These are phyloP conservation scores for Melanostoma mellinum DNA, from an alignment of 2,888 invertebrate genomes.

Conservation along the genomic window DNA sequence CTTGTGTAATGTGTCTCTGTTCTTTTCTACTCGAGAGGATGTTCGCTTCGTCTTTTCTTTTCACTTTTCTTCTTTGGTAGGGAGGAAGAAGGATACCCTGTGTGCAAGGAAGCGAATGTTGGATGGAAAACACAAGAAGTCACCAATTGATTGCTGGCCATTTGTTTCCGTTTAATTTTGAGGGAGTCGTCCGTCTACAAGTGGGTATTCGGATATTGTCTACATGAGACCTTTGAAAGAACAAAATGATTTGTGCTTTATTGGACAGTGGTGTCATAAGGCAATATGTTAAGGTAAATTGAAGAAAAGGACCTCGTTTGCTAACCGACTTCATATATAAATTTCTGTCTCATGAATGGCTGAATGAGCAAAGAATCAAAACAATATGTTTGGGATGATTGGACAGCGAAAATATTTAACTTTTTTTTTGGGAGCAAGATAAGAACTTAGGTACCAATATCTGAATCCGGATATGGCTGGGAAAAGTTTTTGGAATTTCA, in stretches of 20 bases:
- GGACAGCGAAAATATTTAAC: constrained; percentile 3
- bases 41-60: constrained; percentile 24
- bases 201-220: constrained; percentile 26
- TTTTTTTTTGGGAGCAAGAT: no score
- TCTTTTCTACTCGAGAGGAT: constrained; percentile 27
- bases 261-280: constrained; percentile 57
- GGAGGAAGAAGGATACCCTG: constrained; percentile 25
- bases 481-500: no score
- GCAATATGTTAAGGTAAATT: constrained; percentile 59
- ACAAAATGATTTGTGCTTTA: constrained; percentile 52
- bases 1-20: constrained; percentile 65
- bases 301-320: constrained; percentile 16
- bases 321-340: neutral
- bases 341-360: neutral
- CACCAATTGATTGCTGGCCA: constrained; percentile 66
- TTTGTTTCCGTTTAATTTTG: constrained; percentile 69
- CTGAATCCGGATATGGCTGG: no score
- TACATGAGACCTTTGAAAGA: neutral
- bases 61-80: neutral
- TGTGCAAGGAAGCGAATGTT: constrained; percentile 43
- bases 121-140: constrained; percentile 47
- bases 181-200: constrained; percentile 57
- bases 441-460: no score
- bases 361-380: neutral
- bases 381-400: constrained; percentile 1